Percentiles rank a stretch among this genome's conserved stretches.
These are phyloP conservation scores for Calephelis perditalis DNA, from an alignment of 2,888 invertebrate genomes.

Conservation along the genomic window DNA sequence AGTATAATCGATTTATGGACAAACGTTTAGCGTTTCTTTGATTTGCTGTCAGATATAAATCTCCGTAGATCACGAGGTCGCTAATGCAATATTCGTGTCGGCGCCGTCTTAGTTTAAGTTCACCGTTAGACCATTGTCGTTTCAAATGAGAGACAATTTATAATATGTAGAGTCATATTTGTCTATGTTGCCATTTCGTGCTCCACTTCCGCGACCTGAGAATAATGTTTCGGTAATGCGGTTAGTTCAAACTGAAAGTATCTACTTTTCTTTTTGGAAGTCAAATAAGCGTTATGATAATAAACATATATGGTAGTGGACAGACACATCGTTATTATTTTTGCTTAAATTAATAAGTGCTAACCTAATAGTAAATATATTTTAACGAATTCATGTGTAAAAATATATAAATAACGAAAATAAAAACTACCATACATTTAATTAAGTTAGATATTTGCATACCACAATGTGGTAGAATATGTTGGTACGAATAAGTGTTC, in stretches of 20 bases:
- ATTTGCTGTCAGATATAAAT: conserved; percentile 67
- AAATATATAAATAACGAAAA: no score
- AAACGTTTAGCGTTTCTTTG: conserved; percentile 34
- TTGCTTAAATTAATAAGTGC: no score
- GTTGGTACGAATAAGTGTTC: no score
- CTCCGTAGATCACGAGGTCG: conserved; percentile 71
- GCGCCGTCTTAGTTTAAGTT: conserved; percentile 53
- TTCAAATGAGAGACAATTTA: conserved; percentile 45
- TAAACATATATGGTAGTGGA: background rate
- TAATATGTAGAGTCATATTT: conserved; percentile 61
- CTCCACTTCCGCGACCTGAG: conserved; percentile 1
- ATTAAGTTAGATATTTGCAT: no score
- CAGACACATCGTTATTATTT: background rate
- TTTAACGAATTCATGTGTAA: no score
- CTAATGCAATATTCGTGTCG: conserved; percentile 76
- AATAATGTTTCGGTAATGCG: conserved; percentile 4
- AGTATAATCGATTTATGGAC: conserved; percentile 23
- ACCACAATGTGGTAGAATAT: no score
- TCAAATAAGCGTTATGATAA: background rate
- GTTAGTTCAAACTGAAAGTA: no score
- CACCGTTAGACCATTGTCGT: conserved; percentile 73
- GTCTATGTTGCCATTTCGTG: conserved; percentile 43
- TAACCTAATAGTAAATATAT: no score
- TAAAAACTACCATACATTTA: no score
- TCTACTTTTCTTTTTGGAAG: background rate